Evolutionary conservation across 2,797 vertebrate species (phyloP).

Genomic region (Thaleichthys pacificus): DNA sequence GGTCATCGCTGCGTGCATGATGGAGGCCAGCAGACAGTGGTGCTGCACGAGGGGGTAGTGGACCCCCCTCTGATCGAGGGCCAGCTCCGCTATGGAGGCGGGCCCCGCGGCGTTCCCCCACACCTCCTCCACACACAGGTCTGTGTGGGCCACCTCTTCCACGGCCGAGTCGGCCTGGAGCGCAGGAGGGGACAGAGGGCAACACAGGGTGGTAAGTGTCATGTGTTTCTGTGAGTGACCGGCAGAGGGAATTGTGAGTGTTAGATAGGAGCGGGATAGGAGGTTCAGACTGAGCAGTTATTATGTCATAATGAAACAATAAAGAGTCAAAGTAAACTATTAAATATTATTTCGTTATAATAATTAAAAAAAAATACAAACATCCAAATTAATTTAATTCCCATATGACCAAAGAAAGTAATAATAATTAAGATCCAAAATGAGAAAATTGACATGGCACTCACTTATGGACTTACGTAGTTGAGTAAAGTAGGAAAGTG

Average conservation of each 20-base stretch:
- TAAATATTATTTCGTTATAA: no score
- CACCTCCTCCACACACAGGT: slow-evolving; percentile 86
- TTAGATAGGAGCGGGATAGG: no score
- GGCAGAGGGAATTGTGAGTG: no score
- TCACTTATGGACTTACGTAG: not conserved
- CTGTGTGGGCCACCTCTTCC: slow-evolving; percentile 81
- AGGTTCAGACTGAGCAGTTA: no score
- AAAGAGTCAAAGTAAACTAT: no score
- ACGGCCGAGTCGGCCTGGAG: slow-evolving; percentile 84
- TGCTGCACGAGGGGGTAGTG: slow-evolving; percentile 95
- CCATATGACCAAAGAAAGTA: no score
- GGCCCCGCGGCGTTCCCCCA: slow-evolving; percentile 88
- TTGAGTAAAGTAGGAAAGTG: not conserved
- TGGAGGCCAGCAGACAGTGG: slow-evolving; percentile 86
- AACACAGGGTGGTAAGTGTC: slow-evolving; percentile 18
- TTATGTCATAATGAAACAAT: no score
- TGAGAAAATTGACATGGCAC: no score
- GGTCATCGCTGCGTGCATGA: slow-evolving; percentile 83
- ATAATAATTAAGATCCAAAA: no score
- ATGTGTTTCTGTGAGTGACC: no score
- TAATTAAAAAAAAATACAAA: no score
- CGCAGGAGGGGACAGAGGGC: slow-evolving; percentile 45
- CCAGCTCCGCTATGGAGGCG: slow-evolving; percentile 89
- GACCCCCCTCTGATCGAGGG: slow-evolving; percentile 89
- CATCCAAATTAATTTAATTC: no score